Evolutionary conservation across 92 coral and sea anemone genomes (phyloP).

Genomic region (Galaxea fascicularis): DNA sequence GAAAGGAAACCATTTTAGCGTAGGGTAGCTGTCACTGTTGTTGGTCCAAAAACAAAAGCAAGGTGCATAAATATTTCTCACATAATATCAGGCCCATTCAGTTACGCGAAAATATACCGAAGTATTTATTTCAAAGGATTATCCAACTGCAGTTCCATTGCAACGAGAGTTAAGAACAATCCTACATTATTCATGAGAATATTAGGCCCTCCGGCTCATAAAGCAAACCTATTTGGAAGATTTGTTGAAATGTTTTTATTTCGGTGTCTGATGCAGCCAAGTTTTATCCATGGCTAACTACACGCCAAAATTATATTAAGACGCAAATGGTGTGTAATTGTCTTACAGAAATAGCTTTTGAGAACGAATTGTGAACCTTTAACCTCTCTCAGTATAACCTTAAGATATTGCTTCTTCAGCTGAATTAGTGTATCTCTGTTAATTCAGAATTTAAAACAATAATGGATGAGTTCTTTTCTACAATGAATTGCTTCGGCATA

Average conservation of each 20-base stretch:
- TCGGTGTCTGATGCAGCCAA: slow-evolving; percentile 57
- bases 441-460: neutral
- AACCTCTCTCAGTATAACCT: neutral
- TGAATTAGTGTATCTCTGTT: neutral
- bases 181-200: slow-evolving; percentile 56
- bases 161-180: slow-evolving; percentile 2
- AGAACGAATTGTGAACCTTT: neutral
- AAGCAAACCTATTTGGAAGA: slow-evolving; percentile 74
- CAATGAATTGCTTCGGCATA: neutral
- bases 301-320: slow-evolving; percentile 38
- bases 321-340: slow-evolving; percentile 28
- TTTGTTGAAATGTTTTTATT: slow-evolving; percentile 77
- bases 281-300: slow-evolving; percentile 43
- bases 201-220: slow-evolving; percentile 57
- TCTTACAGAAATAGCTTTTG: slow-evolving; percentile 34
- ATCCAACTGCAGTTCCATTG: slow-evolving; percentile 27
- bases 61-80: neutral
- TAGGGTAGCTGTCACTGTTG: neutral
- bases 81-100: slow-evolving; percentile 11
- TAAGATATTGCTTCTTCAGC: neutral
- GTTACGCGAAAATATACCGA: neutral
- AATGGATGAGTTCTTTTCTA: neutral
- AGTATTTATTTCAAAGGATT: neutral
- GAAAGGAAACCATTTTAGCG: neutral
- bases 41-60: neutral